Evolutionary conservation across 1,140 invertebrate genomes (phyloP).

Genomic region (Drosophila auraria): DNA sequence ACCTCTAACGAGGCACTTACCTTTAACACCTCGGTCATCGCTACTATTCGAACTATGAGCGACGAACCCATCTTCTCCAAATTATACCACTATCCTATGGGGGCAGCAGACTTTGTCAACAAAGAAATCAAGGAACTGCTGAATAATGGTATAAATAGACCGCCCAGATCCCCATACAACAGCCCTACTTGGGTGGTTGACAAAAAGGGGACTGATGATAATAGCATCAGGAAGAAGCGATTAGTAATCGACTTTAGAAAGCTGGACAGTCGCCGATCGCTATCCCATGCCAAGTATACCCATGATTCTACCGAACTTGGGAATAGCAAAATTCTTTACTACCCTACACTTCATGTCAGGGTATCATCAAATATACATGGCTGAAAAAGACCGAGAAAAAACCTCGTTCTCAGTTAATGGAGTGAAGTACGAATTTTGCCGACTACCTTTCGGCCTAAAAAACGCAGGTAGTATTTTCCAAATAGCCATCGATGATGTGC

Average conservation of each 20-base stretch:
- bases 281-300: slow-evolving; percentile 22
- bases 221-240: slow-evolving; percentile 20
- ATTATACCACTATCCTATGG: slow-evolving; percentile 12
- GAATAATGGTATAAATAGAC: not conserved
- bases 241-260: slow-evolving; percentile 21
- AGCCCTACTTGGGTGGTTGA: slow-evolving; percentile 12
- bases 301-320: slow-evolving; percentile 14
- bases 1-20: slow-evolving; percentile 9
- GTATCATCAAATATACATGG: slow-evolving; percentile 19
- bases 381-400: slow-evolving; percentile 16
- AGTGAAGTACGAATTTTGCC: slow-evolving; percentile 25
- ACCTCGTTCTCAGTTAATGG: slow-evolving; percentile 22
- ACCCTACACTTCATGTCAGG: slow-evolving; percentile 18
- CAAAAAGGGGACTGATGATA: slow-evolving; percentile 18
- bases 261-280: slow-evolving; percentile 17
- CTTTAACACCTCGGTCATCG: slow-evolving; percentile 13
- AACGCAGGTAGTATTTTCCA: slow-evolving; percentile 27
- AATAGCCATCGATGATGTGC: slow-evolving; percentile 21
- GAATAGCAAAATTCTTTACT: slow-evolving; percentile 25
- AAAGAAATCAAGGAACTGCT: slow-evolving; percentile 12
- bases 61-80: slow-evolving; percentile 8
- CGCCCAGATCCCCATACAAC: slow-evolving; percentile 14
- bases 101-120: slow-evolving; percentile 12
- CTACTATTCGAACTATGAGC: slow-evolving; percentile 9
- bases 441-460: slow-evolving; percentile 20